Conservation (phyloP, 2,888 invertebrate species). For the Drosophila tanythrix region DNA sequence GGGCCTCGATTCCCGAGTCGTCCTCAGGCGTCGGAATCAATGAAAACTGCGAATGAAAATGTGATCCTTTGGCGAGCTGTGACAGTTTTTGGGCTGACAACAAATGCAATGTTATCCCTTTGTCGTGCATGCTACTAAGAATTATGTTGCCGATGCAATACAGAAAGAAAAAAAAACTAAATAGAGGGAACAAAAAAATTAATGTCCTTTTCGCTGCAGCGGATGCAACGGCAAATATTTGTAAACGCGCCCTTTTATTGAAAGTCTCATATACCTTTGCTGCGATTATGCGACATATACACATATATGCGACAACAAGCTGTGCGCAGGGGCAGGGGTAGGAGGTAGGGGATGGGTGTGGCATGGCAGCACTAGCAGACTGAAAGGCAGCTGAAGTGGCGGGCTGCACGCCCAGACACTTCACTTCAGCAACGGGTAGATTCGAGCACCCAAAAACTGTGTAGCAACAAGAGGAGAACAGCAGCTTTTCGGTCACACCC, state of each 20-base stretch:
- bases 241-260: constrained; percentile 76
- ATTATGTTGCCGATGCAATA: constrained; percentile 66
- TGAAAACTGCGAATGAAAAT: constrained; percentile 74
- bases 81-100: constrained; percentile 78
- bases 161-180: constrained; percentile 20
- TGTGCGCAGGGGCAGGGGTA: constrained; percentile 33
- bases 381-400: constrained; percentile 54
- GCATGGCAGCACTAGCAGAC: constrained; percentile 28
- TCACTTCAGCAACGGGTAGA: constrained; percentile 21
- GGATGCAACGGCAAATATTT: constrained; percentile 78
- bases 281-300: constrained; percentile 39
- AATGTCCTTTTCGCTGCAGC: constrained; percentile 69
- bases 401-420: constrained; percentile 53
- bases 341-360: constrained; percentile 9
- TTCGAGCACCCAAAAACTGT: constrained; percentile 19
- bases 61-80: constrained; percentile 70
- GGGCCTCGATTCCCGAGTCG: constrained; percentile 3
- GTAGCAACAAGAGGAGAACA: constrained; percentile 20
- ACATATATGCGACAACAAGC: constrained; percentile 38
- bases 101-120: constrained; percentile 81
- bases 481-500: constrained; percentile 44
- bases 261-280: constrained; percentile 52
- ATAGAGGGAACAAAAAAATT: constrained; percentile 38
- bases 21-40: constrained; percentile 59
- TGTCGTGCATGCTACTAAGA: constrained; percentile 76